Conservation (phyloP, 2,797 vertebrate genomes). For the Macroramphosus scolopax region DNA sequence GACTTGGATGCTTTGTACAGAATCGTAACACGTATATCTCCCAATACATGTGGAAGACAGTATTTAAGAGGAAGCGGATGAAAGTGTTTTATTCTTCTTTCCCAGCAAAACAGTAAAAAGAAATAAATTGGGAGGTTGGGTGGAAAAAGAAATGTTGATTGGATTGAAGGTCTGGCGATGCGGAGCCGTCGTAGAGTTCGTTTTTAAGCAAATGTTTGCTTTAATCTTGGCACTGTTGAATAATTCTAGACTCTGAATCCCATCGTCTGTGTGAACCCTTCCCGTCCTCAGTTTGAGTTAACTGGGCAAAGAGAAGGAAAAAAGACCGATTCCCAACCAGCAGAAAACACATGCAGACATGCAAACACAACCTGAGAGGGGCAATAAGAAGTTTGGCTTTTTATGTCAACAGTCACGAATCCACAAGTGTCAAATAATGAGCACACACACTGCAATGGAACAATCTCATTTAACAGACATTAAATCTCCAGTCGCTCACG, state of each 20-base stretch:
- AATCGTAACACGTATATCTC: slow-evolving; percentile 63
- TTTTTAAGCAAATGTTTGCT: slow-evolving; percentile 47
- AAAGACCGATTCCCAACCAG: slow-evolving; percentile 64
- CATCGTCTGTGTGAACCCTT: slow-evolving; percentile 25
- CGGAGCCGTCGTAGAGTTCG: slow-evolving; percentile 30
- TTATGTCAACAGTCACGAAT: slow-evolving; percentile 71
- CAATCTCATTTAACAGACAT: slow-evolving; percentile 57
- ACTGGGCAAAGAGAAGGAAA: slow-evolving; percentile 27
- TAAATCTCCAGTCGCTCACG: slow-evolving; percentile 24
- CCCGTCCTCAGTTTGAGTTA: slow-evolving; percentile 25
- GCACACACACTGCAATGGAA: slow-evolving; percentile 65
- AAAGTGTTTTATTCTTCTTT: slow-evolving; percentile 29
- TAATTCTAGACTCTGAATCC: slow-evolving; percentile 32
- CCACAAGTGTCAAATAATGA: slow-evolving; percentile 75
- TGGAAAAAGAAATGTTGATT: slow-evolving; percentile 2
- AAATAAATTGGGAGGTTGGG: slow-evolving; percentile 42
- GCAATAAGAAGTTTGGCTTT: slow-evolving; percentile 72
- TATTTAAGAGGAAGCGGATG: slow-evolving; percentile 73
- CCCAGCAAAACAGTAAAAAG: slow-evolving; percentile 14
- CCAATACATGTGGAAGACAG: slow-evolving; percentile 78
- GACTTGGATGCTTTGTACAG: slow-evolving; percentile 74
- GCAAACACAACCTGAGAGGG: slow-evolving; percentile 83
- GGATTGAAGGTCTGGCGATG: slow-evolving; percentile 40
- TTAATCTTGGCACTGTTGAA: slow-evolving; percentile 66
- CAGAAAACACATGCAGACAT: slow-evolving; percentile 82